These are phyloP conservation scores for Ptychoptera albimana DNA, from an alignment of 2,888 invertebrate genomes.

Conservation along the genomic window DNA sequence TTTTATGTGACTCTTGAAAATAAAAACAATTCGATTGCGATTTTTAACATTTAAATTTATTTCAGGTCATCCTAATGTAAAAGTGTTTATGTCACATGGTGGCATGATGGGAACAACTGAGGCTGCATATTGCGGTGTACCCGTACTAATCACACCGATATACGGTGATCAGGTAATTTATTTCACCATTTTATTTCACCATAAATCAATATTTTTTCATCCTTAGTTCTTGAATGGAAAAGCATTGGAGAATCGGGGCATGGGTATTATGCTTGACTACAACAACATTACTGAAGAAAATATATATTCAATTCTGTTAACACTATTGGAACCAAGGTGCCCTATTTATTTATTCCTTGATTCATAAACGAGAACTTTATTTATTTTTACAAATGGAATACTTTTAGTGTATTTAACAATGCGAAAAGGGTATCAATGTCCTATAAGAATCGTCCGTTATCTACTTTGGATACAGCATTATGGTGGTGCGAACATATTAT, in stretches of 20 bases:
- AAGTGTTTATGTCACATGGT: conserved; percentile 48
- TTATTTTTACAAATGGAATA: not conserved
- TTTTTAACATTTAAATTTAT: conserved; percentile 1
- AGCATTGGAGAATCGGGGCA: conserved; percentile 40
- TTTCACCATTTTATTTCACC: not conserved
- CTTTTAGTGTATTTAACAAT: conserved; percentile 17
- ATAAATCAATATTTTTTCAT: not conserved
- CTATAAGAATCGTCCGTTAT: conserved; percentile 37
- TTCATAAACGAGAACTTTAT: conserved; percentile 2
- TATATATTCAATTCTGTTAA: conserved; percentile 37
- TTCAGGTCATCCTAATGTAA: conserved; percentile 49
- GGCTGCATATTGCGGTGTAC: conserved; percentile 47
- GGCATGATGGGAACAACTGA: conserved; percentile 52
- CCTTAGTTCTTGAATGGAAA: conserved; percentile 39
- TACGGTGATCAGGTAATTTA: conserved; percentile 43
- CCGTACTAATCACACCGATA: conserved; percentile 48
- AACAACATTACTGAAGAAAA: conserved; percentile 38
- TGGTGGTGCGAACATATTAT: conserved; percentile 44
- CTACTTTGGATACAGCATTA: conserved; percentile 36
- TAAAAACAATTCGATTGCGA: not conserved
- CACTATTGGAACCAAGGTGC: conserved; percentile 41
- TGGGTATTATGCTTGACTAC: conserved; percentile 40
- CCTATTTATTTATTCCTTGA: too few relatives aligned
- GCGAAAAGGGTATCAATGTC: conserved; percentile 33
- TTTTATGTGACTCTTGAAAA: conserved; percentile 47